Evolutionary conservation across 2,888 invertebrate genomes (phyloP), one percentile per base, ranked within the genome.

Genomic region (Acleris holmiana): DNA sequence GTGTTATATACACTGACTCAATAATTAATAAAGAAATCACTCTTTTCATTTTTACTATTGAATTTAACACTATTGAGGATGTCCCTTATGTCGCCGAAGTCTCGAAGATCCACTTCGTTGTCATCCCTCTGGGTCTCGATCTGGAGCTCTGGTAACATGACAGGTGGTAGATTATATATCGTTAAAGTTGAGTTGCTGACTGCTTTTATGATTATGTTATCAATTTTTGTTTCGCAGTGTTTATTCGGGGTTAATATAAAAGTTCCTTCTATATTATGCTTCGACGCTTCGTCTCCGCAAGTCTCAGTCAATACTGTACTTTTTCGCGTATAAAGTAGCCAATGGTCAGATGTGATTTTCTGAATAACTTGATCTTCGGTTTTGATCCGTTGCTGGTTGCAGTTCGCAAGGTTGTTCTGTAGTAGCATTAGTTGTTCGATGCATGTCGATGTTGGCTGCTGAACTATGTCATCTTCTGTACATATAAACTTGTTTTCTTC

Each of bases 351-450:
- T 8, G 55, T 55, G 2, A 61, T 35, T 17, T 47, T 23, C 4
- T 56, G 55, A 2, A 62, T 44, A 4, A 25, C n/a, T 21, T 10
- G 17, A 2, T 41, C 40, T 44, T 62, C 56, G 10, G 47, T 56
- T 25, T 49, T 17, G 19, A 62, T 62, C 4, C 10, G 13, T 18
- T 50, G 29, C 21, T 49, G 40, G 18, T 10, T 17, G 65, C 71
- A 23, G 51, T 66, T 69, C 61, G 56, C 15, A 13, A 61, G 61
- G 41, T 48, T 56, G 62, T 65, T 41, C 18, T 55, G 53, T 50
- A 61, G n/a, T 18, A 65, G 21, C 54, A 67, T 58, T 25, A 67
- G 44, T 62, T 67, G 61, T 62, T 67, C 61, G 8, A 67, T 67
- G 56, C 67, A 62, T 13, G 67, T 61, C 5, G 35, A 46, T 29